Conservation (phyloP, 2,888 invertebrate genomes). For the Scaptomyza flava region DNA sequence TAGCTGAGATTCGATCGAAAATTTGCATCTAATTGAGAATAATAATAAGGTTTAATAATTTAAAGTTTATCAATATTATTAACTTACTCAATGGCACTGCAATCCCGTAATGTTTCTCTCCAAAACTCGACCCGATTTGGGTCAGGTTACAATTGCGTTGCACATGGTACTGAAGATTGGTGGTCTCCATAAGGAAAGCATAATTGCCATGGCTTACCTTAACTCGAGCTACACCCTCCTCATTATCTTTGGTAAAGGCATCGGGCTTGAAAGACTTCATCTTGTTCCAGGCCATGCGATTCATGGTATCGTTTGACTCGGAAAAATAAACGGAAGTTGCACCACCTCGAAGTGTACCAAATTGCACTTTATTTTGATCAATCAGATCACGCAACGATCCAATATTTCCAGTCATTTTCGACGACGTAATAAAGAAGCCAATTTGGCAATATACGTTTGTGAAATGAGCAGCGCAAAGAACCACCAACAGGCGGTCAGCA, state of each 20-base stretch:
- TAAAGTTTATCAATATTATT: background rate
- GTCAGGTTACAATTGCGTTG: conserved; percentile 92
- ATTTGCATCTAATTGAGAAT: conserved; percentile 87
- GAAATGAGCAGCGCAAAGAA: conserved; percentile 92
- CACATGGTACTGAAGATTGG: conserved; percentile 95
- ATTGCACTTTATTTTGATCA: conserved; percentile 96
- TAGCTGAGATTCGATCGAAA: conserved; percentile 92
- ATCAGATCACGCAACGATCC: conserved; percentile 95
- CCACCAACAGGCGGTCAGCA: conserved; percentile 92
- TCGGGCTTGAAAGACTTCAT: conserved; percentile 93
- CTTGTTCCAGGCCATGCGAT: conserved; percentile 94
- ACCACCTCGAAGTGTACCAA: conserved; percentile 94
- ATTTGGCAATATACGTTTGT: conserved; percentile 95
- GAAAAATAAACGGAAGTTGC: conserved; percentile 96
- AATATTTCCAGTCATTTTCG: conserved; percentile 95
- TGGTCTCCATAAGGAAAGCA: conserved; percentile 98
- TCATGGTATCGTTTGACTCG: conserved; percentile 92
- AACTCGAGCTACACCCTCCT: conserved; percentile 94
- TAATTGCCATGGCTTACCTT: conserved; percentile 90
- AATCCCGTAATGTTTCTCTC: conserved; percentile 97
- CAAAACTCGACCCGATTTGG: conserved; percentile 91
- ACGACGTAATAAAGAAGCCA: conserved; percentile 96
- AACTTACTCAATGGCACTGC: conserved; percentile 94
- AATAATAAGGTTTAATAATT: conserved; percentile 27
- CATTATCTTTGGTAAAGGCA: conserved; percentile 91